Evolutionary conservation across 2,797 vertebrate genomes (phyloP), one percentile per base, ranked within the genome.

Genomic region (Chiroxiphia lanceolata): DNA sequence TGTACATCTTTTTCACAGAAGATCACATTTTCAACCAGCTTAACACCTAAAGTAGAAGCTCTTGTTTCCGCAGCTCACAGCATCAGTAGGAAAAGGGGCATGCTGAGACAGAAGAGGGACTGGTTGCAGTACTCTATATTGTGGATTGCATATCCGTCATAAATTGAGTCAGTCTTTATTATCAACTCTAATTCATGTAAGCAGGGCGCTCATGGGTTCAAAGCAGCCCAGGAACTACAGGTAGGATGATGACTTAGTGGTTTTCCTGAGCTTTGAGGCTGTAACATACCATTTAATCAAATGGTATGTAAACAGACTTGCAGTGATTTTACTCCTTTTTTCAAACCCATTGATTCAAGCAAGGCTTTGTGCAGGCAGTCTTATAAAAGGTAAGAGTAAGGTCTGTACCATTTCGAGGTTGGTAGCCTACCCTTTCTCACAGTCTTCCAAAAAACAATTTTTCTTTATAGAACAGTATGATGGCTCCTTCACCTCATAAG

Each of bases 101-200:
- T 50, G 38, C 38, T 74, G 56, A 92, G 64, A 56, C 59, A 77
- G 67, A 83, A 72, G 34, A 83, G 27, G 54, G 59, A 93, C 86
- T 42, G 51, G 76, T 15, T 92, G 57, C 76, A 83, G 69, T 63
- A 38, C 22, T 78, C 38, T 47, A 1, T 63, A n/a, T 48, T 90
- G 74, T 7, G 56, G n/a, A 34, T 54, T 89, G 33, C 33, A 75
- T 34, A 72, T 79, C 51, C 61, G 26, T 87, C 78, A 85, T 77
- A 93, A 96, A 89, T 75, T 44, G 36, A 67, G 40, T 81, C 65
- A 81, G 69, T 72, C 93, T 34, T 69, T 94, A 51, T 86, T 67
- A 63, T 75, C 83, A 79, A 45, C 33, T 86, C 59, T 94, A 78
- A 84, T 72, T 94, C 75, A 38, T 33, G 53, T 76, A 89, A 89